Percentiles rank a stretch among this genome's conserved stretches.
Conservation (phyloP, 2,797 vertebrate species). For the Semaprochilodus insignis region DNA sequence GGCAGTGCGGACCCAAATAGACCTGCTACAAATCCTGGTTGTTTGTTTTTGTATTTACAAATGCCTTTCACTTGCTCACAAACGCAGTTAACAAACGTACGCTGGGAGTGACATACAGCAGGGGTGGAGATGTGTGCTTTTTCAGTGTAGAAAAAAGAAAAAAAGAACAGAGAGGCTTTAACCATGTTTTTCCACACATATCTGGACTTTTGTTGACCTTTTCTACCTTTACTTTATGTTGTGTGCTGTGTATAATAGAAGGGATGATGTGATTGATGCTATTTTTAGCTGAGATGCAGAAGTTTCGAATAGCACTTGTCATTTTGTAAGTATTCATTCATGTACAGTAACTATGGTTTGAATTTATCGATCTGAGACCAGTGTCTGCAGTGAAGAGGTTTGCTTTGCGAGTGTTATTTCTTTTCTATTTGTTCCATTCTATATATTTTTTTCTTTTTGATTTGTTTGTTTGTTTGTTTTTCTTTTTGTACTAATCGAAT, state of each 20-base stretch:
- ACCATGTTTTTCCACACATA: constrained; percentile 37
- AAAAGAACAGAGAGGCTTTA: constrained; percentile 19
- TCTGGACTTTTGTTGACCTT: constrained; percentile 35
- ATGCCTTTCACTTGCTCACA: constrained; percentile 60
- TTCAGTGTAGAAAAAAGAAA: constrained; percentile 3
- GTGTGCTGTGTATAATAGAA: constrained; percentile 40
- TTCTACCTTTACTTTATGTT: constrained; percentile 46
- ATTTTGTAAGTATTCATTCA: constrained; percentile 53
- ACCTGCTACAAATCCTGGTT: constrained; percentile 31
- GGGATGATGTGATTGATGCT: constrained; percentile 27
- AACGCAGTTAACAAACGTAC: constrained; percentile 39
- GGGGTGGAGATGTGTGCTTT: constrained; percentile 33
- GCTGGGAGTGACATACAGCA: constrained; percentile 34
- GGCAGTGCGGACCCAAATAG: constrained; percentile 26
- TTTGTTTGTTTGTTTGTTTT: constrained; percentile 37
- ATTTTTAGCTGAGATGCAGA: constrained; percentile 44
- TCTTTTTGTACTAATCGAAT: constrained; percentile 69
- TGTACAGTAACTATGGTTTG: constrained; percentile 52
- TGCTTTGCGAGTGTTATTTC: constrained; percentile 34
- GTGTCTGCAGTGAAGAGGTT: constrained; percentile 44
- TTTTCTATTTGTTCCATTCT: constrained; percentile 16
- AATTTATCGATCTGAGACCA: constrained; percentile 31
- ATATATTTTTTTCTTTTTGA: constrained; percentile 7
- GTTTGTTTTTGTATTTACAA: constrained; percentile 30
- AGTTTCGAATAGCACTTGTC: constrained; percentile 55